These are phyloP conservation scores for Trichonephila clavata DNA, from an alignment of 1,140 invertebrate species.

Conservation along the genomic window DNA sequence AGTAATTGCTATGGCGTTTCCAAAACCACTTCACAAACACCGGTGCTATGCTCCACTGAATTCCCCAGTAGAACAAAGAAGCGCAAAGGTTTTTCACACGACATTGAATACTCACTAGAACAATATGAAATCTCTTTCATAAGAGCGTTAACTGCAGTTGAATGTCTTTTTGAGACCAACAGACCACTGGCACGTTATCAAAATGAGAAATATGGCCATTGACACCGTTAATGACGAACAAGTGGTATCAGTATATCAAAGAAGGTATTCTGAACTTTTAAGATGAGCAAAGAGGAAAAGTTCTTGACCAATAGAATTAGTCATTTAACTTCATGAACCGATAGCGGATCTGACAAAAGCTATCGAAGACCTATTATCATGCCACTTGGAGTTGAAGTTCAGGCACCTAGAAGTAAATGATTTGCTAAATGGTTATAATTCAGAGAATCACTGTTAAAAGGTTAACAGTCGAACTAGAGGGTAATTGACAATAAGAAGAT, in stretches of 20 bases:
- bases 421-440: not conserved
- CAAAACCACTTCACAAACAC: slow-evolving; percentile 44
- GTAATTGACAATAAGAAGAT: not conserved
- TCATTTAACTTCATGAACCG: not conserved
- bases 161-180: slow-evolving; percentile 33
- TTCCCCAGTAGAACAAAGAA: slow-evolving; percentile 50
- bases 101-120: slow-evolving; percentile 72
- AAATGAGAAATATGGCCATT: slow-evolving; percentile 40
- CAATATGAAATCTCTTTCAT: slow-evolving; percentile 65
- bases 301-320: slow-evolving; percentile 33
- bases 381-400: not conserved
- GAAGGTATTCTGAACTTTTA: slow-evolving; percentile 1
- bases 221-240: slow-evolving; percentile 51
- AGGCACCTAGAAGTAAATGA: not conserved
- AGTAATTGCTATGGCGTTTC: slow-evolving; percentile 43
- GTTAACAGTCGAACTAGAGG: not conserved
- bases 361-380: not conserved
- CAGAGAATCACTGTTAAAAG: not conserved
- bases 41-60: slow-evolving; percentile 69
- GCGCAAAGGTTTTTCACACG: slow-evolving; percentile 64
- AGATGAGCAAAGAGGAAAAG: slow-evolving; percentile 28
- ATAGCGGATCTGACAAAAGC: not conserved
- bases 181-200: slow-evolving; percentile 8
- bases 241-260: slow-evolving; percentile 22
- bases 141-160: slow-evolving; percentile 70